Conservation (phyloP, 2,888 invertebrate species). For the Griposia aprilina region DNA sequence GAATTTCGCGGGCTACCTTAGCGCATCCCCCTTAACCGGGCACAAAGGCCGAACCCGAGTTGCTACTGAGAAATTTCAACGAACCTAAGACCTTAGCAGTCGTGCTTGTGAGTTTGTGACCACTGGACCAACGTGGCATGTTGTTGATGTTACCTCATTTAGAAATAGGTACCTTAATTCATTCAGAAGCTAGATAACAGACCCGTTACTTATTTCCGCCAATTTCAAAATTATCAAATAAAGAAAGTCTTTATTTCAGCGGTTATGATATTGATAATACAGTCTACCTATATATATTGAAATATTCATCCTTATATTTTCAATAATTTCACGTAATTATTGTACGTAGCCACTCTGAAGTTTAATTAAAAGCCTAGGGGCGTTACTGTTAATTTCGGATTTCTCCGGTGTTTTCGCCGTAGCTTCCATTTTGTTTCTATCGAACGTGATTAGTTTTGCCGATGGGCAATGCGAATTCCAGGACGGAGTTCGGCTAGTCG, state of each 20-base stretch:
- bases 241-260: not conserved
- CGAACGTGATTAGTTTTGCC: slow-evolving; percentile 50
- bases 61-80: not conserved
- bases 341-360: slow-evolving; percentile 16
- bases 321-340: slow-evolving; percentile 32
- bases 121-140: not conserved
- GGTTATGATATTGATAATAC: not conserved
- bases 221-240: not conserved
- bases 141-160: not conserved
- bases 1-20: too few relatives aligned
- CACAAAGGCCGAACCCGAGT: not conserved
- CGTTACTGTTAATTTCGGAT: slow-evolving; percentile 46
- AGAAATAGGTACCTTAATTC: not conserved
- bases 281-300: not conserved
- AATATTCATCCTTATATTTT: slow-evolving; percentile 13
- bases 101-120: not conserved
- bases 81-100: not conserved
- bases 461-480: slow-evolving; percentile 27
- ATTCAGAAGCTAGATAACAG: not conserved
- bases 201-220: not conserved
- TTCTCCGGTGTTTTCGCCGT: slow-evolving; percentile 42
- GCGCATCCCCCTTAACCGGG: too few relatives aligned
- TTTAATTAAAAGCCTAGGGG: slow-evolving; percentile 49
- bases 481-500: not conserved
- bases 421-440: slow-evolving; percentile 46